phyloP scores from a whole-genome alignment of 92 coral and sea anemone genomes.

The Epizoanthus fatuus region DNA sequence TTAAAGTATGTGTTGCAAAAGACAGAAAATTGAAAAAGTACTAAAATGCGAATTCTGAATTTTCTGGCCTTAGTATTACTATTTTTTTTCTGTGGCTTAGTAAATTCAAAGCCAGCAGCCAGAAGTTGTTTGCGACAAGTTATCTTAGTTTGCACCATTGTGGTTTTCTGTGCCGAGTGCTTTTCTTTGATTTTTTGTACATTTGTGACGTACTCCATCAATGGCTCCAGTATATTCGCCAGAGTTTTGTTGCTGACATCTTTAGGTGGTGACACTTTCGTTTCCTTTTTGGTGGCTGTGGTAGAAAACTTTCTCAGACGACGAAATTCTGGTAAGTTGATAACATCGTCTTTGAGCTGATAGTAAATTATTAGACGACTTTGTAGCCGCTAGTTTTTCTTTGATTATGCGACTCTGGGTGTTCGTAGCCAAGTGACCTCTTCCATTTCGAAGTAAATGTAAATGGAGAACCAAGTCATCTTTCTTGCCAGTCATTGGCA shows the following conservation, averaged over 20 bases:
- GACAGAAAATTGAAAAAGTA: too few relatives aligned
- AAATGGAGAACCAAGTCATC: slow-evolving; percentile 53
- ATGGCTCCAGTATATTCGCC: neutral
- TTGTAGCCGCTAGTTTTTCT: neutral
- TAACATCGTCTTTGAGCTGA: slow-evolving; percentile 2
- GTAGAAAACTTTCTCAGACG: slow-evolving; percentile 28
- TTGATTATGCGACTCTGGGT: slow-evolving; percentile 9
- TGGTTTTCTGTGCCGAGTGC: neutral
- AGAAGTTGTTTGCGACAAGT: too few relatives aligned
- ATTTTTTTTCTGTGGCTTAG: too few relatives aligned
- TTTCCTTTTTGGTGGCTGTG: neutral
- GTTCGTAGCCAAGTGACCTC: neutral
- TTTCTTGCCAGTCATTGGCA: slow-evolving; percentile 54
- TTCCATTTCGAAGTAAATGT: slow-evolving; percentile 1
- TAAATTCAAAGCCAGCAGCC: too few relatives aligned
- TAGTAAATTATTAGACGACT: slow-evolving; percentile 9
- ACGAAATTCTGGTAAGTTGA: slow-evolving; percentile 7
- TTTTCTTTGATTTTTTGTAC: neutral
- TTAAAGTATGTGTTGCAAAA: too few relatives aligned
- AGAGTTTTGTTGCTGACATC: neutral
- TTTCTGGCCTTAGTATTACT: too few relatives aligned
- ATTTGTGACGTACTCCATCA: neutral
- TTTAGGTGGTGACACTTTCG: neutral
- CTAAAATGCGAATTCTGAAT: too few relatives aligned
- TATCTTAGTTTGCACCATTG: neutral